A percentile compares a stretch with the other conserved stretches of the same genome.
phyloP scores from a whole-genome alignment of 2,888 invertebrate species.

The Ophion ventricosus region DNA sequence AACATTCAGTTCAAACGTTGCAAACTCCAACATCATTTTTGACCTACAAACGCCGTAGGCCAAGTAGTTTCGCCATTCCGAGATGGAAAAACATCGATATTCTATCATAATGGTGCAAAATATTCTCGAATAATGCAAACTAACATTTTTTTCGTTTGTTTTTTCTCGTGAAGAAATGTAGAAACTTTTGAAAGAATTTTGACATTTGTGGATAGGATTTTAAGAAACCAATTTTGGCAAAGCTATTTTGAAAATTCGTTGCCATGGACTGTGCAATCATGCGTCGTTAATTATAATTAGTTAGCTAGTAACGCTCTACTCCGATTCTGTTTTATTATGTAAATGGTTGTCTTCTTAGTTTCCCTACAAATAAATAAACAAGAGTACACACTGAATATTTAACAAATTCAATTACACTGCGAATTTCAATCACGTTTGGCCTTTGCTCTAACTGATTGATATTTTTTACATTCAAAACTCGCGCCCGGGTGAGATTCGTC shows the following conservation, averaged over 20 bases:
- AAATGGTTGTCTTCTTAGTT: background rate
- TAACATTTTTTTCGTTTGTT: too few relatives aligned
- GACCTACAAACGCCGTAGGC: too few relatives aligned
- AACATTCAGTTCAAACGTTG: too few relatives aligned
- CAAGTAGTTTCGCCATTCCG: too few relatives aligned
- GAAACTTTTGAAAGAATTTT: too few relatives aligned
- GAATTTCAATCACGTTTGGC: background rate
- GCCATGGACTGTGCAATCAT: background rate
- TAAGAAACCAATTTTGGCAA: too few relatives aligned
- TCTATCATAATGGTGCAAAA: too few relatives aligned
- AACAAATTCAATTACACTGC: background rate
- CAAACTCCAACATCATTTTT: too few relatives aligned
- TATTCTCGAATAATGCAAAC: too few relatives aligned
- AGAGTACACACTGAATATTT: constrained; percentile 5
- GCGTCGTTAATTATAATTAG: background rate
- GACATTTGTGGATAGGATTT: too few relatives aligned
- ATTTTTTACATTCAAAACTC: constrained; percentile 7
- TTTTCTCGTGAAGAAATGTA: too few relatives aligned
- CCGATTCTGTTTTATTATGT: background rate
- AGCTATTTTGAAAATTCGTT: background rate
- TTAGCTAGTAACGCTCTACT: background rate
- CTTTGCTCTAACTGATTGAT: background rate
- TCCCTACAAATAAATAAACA: background rate
- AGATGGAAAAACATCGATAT: too few relatives aligned
- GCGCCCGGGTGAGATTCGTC: background rate